Evolutionary conservation across 2,888 invertebrate species (phyloP).

Genomic region (Augiades crinisus): DNA sequence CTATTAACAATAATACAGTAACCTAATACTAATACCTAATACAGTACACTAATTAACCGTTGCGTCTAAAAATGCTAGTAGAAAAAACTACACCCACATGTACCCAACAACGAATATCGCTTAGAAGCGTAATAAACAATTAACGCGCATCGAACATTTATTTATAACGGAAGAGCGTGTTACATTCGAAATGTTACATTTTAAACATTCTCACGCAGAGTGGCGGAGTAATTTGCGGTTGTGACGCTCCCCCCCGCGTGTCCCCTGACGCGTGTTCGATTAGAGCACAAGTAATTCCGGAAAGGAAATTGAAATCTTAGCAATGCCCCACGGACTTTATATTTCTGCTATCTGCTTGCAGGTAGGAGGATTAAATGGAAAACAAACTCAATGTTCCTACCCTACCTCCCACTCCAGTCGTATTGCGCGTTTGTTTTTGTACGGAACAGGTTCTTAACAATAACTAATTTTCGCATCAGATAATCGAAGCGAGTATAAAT

Average conservation of each 20-base stretch:
- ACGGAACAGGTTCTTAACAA: too few species aligned
- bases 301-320: constrained; percentile 82
- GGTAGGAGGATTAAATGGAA: constrained; percentile 63
- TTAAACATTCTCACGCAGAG: constrained; percentile 73
- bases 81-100: too few species aligned
- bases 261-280: constrained; percentile 79
- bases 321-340: constrained; percentile 74
- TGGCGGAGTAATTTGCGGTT: constrained; percentile 74
- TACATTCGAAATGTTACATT: constrained; percentile 69
- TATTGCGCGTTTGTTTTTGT: constrained; percentile 46
- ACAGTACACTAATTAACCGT: too few species aligned
- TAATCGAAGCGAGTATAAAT: not conserved
- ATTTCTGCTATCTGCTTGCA: constrained; percentile 52
- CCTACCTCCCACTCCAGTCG: not conserved
- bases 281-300: constrained; percentile 79
- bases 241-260: constrained; percentile 50
- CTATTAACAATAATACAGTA: too few species aligned
- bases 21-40: too few species aligned
- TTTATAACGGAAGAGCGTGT: constrained; percentile 48
- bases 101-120: not conserved
- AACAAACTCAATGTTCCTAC: constrained; percentile 47
- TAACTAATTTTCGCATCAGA: not conserved
- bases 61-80: too few species aligned
- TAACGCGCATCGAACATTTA: constrained; percentile 56
- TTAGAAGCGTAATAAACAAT: constrained; percentile 42